Evolutionary conservation across 2,113 vertebrate genomes (phyloP).

Genomic region (Amblyornis subalaris): DNA sequence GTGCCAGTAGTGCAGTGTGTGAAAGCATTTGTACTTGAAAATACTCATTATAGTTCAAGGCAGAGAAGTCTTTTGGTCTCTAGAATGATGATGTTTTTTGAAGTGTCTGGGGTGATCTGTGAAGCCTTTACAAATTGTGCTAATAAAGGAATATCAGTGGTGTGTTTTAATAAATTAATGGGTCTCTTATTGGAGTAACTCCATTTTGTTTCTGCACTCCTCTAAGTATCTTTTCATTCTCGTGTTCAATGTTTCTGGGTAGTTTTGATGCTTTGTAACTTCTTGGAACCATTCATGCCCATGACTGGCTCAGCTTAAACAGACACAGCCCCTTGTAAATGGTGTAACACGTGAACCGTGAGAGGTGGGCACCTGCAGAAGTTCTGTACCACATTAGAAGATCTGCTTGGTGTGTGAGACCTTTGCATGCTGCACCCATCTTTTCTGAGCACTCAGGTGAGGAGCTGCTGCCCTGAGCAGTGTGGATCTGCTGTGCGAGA

Average conservation of each 20-base stretch:
- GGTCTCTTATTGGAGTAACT: not conserved
- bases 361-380: not conserved
- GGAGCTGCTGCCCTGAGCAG: not conserved
- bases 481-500: not conserved
- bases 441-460: not conserved
- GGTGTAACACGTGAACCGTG: accelerated
- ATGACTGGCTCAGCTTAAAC: not conserved
- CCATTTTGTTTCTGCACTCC: not conserved
- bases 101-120: not conserved
- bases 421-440: accelerated
- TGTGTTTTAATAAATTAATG: not conserved
- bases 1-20: not conserved
- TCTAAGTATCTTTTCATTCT: not conserved
- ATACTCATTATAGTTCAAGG: not conserved
- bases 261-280: not conserved
- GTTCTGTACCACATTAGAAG: not conserved
- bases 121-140: not conserved
- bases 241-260: accelerated
- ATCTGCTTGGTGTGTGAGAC: not conserved
- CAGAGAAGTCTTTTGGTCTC: not conserved
- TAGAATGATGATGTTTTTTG: not conserved
- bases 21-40: not conserved
- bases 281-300: not conserved
- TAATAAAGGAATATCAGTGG: not conserved
- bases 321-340: not conserved